Conservation (phyloP, 1,140 invertebrate species). For the Drosophila fuyamai region DNA sequence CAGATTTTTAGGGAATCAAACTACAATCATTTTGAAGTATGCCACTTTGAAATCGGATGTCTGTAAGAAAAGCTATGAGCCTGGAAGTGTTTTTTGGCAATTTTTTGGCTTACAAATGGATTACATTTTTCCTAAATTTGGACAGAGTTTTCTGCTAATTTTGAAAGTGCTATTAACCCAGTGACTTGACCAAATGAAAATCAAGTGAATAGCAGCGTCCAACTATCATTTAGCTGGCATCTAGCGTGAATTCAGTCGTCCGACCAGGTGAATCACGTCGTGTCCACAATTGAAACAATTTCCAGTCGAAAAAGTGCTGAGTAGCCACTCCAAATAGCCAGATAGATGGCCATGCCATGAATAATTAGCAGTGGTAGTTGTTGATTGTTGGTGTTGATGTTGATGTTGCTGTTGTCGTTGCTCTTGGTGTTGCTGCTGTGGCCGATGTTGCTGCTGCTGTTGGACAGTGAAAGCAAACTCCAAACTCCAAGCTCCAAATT, state of each 20-base stretch:
- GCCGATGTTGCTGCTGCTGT: slow-evolving; percentile 43
- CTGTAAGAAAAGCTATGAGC: no score
- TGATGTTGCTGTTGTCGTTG: slow-evolving; percentile 1
- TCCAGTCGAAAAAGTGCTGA: slow-evolving; percentile 42
- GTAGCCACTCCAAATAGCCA: slow-evolving; percentile 59
- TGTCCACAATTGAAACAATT: slow-evolving; percentile 36
- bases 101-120: no score
- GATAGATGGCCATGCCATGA: slow-evolving; percentile 49
- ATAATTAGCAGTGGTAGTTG: slow-evolving; percentile 70
- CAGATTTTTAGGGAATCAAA: no score
- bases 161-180: no score
- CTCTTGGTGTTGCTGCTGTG: slow-evolving; percentile 27
- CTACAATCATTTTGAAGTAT: no score
- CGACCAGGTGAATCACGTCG: slow-evolving; percentile 24
- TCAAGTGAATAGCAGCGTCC: neutral
- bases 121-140: no score
- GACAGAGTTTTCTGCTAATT: no score
- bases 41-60: no score
- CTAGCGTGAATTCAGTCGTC: slow-evolving; percentile 1
- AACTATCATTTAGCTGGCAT: neutral
- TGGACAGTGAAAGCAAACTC: slow-evolving; percentile 6
- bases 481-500: slow-evolving; percentile 16
- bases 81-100: no score
- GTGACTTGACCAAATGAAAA: neutral
- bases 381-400: slow-evolving; percentile 22